Percentiles rank a stretch among this genome's conserved stretches.
phyloP scores from a whole-genome alignment of 53 echinoderm and acorn worm genomes.

The Glandiceps talaboti region DNA sequence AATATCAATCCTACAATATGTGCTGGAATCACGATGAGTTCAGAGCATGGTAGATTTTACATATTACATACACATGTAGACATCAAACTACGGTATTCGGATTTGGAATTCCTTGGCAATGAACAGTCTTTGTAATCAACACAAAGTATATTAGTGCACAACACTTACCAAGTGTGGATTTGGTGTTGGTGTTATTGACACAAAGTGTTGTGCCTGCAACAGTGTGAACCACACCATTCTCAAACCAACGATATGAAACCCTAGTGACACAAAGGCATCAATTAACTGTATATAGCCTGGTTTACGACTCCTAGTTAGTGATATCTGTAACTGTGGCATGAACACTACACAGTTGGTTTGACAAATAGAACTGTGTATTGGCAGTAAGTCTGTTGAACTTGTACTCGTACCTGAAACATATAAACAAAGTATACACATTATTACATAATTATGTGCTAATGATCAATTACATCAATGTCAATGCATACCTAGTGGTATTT shows the following conservation, averaged over 20 bases:
- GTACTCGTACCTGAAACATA: not conserved
- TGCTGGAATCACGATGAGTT: too few species aligned
- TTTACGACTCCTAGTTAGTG: conserved; percentile 55
- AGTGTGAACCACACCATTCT: conserved; percentile 82
- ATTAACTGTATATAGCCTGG: conserved; percentile 85
- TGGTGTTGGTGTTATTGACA: conserved; percentile 35
- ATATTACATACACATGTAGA: too few species aligned
- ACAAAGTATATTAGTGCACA: not conserved
- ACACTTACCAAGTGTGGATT: conserved; percentile 51
- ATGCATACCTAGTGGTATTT: too few species aligned
- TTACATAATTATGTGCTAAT: too few species aligned
- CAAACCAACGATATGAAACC: conserved; percentile 63
- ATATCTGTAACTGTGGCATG: conserved; percentile 74
- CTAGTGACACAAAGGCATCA: conserved; percentile 48
- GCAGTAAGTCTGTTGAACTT: not conserved
- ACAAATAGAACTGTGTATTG: conserved; percentile 75
- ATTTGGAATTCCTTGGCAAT: too few species aligned
- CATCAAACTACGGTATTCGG: too few species aligned
- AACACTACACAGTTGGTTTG: conserved; percentile 92
- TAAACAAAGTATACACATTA: too few species aligned
- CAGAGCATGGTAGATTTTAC: too few species aligned
- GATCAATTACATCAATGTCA: too few species aligned
- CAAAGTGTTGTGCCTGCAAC: conserved; percentile 58
- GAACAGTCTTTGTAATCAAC: too few species aligned
- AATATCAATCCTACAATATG: too few species aligned